Evolutionary conservation across 2,888 invertebrate genomes (phyloP).

Genomic region (Chrysolina haemoptera): DNA sequence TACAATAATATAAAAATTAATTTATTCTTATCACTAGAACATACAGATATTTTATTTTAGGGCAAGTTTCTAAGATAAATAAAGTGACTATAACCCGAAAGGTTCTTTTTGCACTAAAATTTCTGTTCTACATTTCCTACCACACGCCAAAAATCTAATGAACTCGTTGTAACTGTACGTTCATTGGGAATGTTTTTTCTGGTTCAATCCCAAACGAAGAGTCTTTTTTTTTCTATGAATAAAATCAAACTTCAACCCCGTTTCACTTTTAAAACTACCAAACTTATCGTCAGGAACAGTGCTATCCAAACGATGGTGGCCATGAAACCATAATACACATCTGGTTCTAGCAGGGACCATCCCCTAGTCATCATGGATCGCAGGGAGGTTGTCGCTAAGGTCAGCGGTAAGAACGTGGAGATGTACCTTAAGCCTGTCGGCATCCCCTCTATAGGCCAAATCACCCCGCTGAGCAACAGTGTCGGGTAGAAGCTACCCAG

Average conservation of each 20-base stretch:
- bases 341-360: slow-evolving; percentile 85
- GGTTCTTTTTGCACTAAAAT: slow-evolving; percentile 30
- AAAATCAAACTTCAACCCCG: slow-evolving; percentile 61
- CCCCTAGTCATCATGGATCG: slow-evolving; percentile 90
- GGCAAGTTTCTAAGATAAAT: slow-evolving; percentile 53
- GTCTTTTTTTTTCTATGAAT: slow-evolving; percentile 23
- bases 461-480: slow-evolving; percentile 88
- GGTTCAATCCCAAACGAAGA: slow-evolving; percentile 9
- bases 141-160: slow-evolving; percentile 36
- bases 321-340: slow-evolving; percentile 91
- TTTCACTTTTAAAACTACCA: slow-evolving; percentile 86
- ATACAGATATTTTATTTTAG: slow-evolving; percentile 41
- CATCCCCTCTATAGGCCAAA: slow-evolving; percentile 97
- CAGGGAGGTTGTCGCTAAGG: slow-evolving; percentile 92
- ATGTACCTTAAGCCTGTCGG: slow-evolving; percentile 85
- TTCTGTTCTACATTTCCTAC: slow-evolving; percentile 32
- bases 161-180: slow-evolving; percentile 26
- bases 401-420: slow-evolving; percentile 87
- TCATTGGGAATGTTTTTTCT: slow-evolving; percentile 24
- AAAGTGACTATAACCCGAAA: slow-evolving; percentile 51
- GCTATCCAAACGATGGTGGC: slow-evolving; percentile 90
- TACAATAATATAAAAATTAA: slow-evolving; percentile 46
- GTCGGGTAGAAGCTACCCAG: slow-evolving; percentile 97
- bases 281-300: slow-evolving; percentile 84
- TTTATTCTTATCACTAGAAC: slow-evolving; percentile 44